Conservation (phyloP, 2,797 vertebrate genomes). For the Notoglanidium macrostoma region DNA sequence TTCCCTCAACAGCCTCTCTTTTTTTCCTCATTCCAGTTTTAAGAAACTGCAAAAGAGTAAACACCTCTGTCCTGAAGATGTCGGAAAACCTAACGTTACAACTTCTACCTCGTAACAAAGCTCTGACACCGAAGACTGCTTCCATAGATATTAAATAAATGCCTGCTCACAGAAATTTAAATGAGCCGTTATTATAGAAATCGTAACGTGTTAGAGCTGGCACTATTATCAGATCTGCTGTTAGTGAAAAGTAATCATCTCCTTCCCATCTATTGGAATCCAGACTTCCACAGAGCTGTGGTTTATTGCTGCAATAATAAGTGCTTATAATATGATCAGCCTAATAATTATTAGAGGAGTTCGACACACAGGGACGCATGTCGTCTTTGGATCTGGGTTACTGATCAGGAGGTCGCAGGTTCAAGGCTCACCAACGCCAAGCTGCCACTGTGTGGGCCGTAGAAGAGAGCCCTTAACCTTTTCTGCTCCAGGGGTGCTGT, state of each 20-base stretch:
- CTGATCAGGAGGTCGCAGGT: too few species aligned
- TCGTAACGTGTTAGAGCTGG: not conserved
- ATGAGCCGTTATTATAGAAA: not conserved
- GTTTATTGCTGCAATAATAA: not conserved
- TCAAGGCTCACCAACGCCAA: too few species aligned
- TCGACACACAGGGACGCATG: not conserved
- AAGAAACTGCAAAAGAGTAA: not conserved
- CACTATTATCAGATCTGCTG: not conserved
- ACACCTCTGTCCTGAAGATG: not conserved
- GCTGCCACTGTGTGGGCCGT: too few species aligned
- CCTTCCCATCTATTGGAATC: not conserved
- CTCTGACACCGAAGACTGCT: not conserved
- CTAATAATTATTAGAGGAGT: too few species aligned
- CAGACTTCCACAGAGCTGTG: not conserved
- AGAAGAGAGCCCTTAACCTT: too few species aligned
- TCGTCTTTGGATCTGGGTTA: not conserved
- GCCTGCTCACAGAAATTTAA: not conserved
- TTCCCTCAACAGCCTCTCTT: not conserved
- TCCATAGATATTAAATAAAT: not conserved
- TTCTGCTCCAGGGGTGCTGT: too few species aligned
- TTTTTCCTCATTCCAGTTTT: not conserved
- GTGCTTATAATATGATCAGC: not conserved
- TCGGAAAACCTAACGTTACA: not conserved
- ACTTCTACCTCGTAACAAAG: not conserved
- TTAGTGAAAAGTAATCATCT: not conserved